phyloP scores from a whole-genome alignment of 2,797 vertebrate genomes.

The Clarias laeviceps region DNA sequence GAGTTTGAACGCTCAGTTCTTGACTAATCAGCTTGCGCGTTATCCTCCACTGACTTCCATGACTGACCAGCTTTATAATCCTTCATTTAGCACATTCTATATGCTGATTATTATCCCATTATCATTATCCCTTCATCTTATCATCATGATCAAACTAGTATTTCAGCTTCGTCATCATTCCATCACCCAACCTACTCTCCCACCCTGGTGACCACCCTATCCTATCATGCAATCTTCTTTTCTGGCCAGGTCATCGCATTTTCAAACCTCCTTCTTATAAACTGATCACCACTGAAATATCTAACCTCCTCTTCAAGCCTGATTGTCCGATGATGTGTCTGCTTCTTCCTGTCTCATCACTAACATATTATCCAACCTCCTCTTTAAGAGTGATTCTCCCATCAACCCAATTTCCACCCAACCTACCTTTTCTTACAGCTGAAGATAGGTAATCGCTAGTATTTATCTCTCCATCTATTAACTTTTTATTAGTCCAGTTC shows the following conservation, averaged over 20 bases:
- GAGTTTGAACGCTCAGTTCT: no score
- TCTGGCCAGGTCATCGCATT: no score
- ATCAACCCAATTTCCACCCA: not conserved
- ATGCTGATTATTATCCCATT: not conserved
- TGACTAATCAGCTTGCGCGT: not conserved
- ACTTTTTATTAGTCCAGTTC: not conserved
- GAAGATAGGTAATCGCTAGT: not conserved
- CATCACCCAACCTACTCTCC: not conserved
- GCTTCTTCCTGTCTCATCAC: not conserved
- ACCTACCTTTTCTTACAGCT: not conserved
- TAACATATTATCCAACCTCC: not conserved
- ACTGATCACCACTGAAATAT: not conserved
- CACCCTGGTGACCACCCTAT: not conserved
- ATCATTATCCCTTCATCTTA: not conserved
- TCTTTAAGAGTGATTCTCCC: not conserved
- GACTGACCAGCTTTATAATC: not conserved
- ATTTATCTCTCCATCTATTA: not conserved
- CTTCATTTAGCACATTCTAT: not conserved
- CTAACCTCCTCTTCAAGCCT: not conserved
- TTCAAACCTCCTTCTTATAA: not conserved
- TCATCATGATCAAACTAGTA: no score
- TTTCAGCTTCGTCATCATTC: not conserved
- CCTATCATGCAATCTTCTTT: not conserved
- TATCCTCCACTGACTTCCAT: not conserved
- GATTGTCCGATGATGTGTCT: not conserved